phyloP scores from a whole-genome alignment of 2,888 invertebrate species.

The Perizoma affinitatum region DNA sequence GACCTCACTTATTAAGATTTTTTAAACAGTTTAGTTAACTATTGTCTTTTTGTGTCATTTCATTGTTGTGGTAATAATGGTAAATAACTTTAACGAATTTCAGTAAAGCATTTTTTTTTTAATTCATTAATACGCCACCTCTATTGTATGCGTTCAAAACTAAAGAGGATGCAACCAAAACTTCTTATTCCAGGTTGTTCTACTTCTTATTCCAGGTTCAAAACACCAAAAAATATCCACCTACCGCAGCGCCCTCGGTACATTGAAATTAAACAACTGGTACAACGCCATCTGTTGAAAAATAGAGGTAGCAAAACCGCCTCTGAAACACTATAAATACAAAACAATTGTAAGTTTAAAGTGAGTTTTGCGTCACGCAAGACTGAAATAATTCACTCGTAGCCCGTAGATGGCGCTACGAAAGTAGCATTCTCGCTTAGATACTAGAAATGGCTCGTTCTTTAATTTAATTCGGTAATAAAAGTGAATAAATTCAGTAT shows the following conservation, averaged over 20 bases:
- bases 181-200: too few relatives aligned
- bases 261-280: not conserved
- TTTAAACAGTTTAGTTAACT: too few relatives aligned
- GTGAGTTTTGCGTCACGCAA: conserved; percentile 1
- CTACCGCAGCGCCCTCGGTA: not conserved
- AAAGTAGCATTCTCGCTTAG: not conserved
- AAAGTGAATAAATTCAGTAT: too few relatives aligned
- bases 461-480: too few relatives aligned
- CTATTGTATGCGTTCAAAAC: not conserved
- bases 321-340: conserved; percentile 1
- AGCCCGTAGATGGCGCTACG: conserved; percentile 25
- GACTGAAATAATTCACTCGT: conserved; percentile 1
- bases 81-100: too few relatives aligned
- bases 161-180: not conserved
- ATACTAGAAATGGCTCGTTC: too few relatives aligned
- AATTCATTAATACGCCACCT: not conserved
- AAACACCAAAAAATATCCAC: too few relatives aligned
- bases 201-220: too few relatives aligned
- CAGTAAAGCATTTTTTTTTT: not conserved
- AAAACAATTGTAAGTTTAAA: conserved; percentile 11
- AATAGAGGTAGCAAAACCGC: not conserved
- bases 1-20: too few relatives aligned
- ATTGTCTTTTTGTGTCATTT: too few relatives aligned
- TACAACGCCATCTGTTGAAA: conserved; percentile 19
- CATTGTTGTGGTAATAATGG: too few relatives aligned